phyloP scores from a whole-genome alignment of 2,113 vertebrate species.

The Riparia riparia region DNA sequence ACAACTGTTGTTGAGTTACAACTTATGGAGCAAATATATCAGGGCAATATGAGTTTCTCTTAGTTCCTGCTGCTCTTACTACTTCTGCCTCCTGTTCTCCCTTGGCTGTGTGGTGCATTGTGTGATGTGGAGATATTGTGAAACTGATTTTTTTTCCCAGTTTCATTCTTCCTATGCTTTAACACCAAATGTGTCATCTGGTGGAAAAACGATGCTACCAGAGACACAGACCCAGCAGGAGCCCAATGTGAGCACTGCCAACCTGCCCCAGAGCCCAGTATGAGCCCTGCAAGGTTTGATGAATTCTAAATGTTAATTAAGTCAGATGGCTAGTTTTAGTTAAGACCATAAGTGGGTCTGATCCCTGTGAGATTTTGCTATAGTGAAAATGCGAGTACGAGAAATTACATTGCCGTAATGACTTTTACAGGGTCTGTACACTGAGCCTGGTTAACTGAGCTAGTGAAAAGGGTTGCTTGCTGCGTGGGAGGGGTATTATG shows the following conservation, averaged over 20 bases:
- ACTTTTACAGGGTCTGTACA: slow-evolving; percentile 37
- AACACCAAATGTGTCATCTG: neutral
- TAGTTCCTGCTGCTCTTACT: neutral
- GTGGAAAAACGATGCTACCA: neutral
- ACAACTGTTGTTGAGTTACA: neutral
- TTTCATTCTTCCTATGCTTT: neutral
- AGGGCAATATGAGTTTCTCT: neutral
- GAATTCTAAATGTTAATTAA: slow-evolving; percentile 71
- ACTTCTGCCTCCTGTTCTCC: neutral
- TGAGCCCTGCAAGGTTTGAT: slow-evolving; percentile 68
- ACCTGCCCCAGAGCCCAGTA: slow-evolving; percentile 67
- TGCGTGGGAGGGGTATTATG: neutral
- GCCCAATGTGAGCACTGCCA: slow-evolving; percentile 28
- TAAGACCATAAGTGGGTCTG: slow-evolving; percentile 72
- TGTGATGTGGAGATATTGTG: rapidly evolving
- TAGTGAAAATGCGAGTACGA: slow-evolving; percentile 10
- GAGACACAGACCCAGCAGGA: slow-evolving; percentile 46
- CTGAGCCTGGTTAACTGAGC: neutral
- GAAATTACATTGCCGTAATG: slow-evolving; percentile 58
- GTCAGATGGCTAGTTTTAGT: slow-evolving; percentile 72
- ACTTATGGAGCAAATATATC: neutral
- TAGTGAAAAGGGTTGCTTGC: neutral
- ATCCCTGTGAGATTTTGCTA: slow-evolving; percentile 66
- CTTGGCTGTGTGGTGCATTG: neutral
- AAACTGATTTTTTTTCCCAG: neutral